phyloP scores from a whole-genome alignment of 2,113 vertebrate species.

The Ceyx cyanopectus region DNA sequence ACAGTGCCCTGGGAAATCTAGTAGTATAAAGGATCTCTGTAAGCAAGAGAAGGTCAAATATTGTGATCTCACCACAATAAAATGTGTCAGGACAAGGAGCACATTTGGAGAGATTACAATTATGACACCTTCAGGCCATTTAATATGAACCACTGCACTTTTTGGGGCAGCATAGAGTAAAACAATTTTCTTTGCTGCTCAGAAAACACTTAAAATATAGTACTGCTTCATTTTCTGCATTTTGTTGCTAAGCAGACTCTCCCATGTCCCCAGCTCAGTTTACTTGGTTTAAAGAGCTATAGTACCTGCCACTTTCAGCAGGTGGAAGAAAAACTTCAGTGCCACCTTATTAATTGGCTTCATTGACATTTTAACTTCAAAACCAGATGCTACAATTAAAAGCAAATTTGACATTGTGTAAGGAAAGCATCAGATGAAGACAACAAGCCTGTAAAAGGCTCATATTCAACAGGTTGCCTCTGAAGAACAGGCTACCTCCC shows the following conservation, averaged over 20 bases:
- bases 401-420: slow-evolving; percentile 45
- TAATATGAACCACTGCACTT: slow-evolving; percentile 61
- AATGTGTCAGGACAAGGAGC: slow-evolving; percentile 25
- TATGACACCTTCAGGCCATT: slow-evolving; percentile 14
- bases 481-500: slow-evolving; percentile 23
- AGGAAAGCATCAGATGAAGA: slow-evolving; percentile 51
- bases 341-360: slow-evolving; percentile 23
- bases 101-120: slow-evolving; percentile 38
- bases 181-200: slow-evolving; percentile 48
- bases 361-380: slow-evolving; percentile 26
- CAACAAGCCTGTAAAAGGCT: slow-evolving; percentile 24
- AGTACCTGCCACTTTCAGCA: background rate
- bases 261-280: slow-evolving; percentile 8
- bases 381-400: slow-evolving; percentile 58
- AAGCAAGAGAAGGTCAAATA: slow-evolving; percentile 25
- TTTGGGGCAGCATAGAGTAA: slow-evolving; percentile 60
- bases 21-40: slow-evolving; percentile 47
- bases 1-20: slow-evolving; percentile 34
- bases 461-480: slow-evolving; percentile 8
- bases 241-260: slow-evolving; percentile 31
- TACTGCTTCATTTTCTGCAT: slow-evolving; percentile 13
- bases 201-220: slow-evolving; percentile 32
- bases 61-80: slow-evolving; percentile 32
- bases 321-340: slow-evolving; percentile 36
- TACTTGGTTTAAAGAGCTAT: slow-evolving; percentile 48